Evolutionary conservation across 1,140 invertebrate species (phyloP).

Genomic region (Apis cerana): DNA sequence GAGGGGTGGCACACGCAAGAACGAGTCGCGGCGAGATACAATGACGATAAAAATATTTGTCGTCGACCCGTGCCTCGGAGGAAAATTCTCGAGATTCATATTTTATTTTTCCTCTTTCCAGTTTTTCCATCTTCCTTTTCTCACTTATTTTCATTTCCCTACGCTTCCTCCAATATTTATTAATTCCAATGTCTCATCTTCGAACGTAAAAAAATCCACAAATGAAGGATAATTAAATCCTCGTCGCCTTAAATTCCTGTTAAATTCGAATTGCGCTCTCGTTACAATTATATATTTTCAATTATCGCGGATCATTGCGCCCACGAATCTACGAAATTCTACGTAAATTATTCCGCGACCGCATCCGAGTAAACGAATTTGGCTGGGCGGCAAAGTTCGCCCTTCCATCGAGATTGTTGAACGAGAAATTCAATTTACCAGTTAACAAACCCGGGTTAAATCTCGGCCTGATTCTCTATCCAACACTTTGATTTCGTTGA

Average conservation of each 20-base stretch:
- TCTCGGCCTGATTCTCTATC: not conserved
- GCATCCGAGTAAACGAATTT: not conserved
- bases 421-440: slow-evolving; percentile 23
- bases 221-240: no score
- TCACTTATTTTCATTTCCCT: no score
- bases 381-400: not conserved
- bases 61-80: not conserved
- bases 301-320: not conserved
- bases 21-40: not conserved
- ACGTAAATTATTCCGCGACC: slow-evolving; percentile 7
- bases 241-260: no score
- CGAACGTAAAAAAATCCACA: no score
- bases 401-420: slow-evolving; percentile 9
- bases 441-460: slow-evolving; percentile 11
- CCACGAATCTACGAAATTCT: not conserved
- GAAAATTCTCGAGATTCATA: not conserved
- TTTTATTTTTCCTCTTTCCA: not conserved
- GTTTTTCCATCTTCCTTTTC: not conserved
- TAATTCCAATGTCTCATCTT: no score
- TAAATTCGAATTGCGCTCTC: no score
- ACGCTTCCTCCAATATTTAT: no score
- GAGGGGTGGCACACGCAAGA: slow-evolving; percentile 3
- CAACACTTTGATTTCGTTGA: not conserved
- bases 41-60: slow-evolving; percentile 23
- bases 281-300: not conserved